Evolutionary conservation across 2,113 vertebrate genomes (phyloP).

Genomic region (Rhea pennata): DNA sequence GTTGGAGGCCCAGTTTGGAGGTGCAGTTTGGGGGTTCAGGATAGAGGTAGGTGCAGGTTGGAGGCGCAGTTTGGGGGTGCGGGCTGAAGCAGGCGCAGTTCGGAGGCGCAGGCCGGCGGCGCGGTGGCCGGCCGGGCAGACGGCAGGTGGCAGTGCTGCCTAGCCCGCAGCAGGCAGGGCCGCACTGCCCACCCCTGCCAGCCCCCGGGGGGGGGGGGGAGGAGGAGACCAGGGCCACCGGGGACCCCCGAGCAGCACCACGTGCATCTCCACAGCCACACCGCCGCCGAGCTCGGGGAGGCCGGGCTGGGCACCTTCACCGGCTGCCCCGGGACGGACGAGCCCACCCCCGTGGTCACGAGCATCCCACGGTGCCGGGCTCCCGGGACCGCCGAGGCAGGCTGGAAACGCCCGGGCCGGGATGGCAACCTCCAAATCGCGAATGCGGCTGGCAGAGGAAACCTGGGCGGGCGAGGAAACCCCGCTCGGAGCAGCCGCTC

Average conservation of each 20-base stretch:
- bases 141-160: conserved; percentile 40
- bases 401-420: no score
- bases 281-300: no score
- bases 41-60: background rate
- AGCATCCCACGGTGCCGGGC: no score
- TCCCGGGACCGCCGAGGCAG: background rate
- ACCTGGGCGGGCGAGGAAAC: no score
- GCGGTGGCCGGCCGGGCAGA: background rate
- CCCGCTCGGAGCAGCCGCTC: background rate
- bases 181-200: background rate
- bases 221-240: no score
- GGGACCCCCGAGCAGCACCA: no score
- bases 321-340: background rate
- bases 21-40: no score
- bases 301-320: no score
- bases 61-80: background rate
- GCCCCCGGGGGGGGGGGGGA: background rate
- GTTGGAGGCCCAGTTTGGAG: background rate
- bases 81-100: background rate
- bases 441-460: no score
- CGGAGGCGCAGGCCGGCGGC: background rate
- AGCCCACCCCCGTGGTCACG: no score
- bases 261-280: no score
- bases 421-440: no score
- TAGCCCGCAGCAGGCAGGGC: background rate